Evolutionary conservation across 2,888 invertebrate species (phyloP), one percentile per base, ranked within the genome.

Genomic region (Apotomis betuletana): DNA sequence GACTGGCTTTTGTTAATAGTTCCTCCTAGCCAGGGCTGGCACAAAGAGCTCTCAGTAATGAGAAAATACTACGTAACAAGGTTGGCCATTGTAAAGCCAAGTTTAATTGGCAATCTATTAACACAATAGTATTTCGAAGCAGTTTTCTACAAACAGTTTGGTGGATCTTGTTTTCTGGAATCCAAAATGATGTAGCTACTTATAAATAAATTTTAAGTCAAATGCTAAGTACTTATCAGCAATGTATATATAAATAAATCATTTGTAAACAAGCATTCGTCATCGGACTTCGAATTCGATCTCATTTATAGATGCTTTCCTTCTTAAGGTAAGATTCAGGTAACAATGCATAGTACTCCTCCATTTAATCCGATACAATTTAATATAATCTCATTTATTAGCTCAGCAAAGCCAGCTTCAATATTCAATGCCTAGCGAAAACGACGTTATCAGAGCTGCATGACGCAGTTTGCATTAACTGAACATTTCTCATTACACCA

Each of bases 1-100:
- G 85, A 84, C 81, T 72, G 71, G 81, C 68, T 70, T 81, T 76
- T 65, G 78, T 75, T 72, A 76, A 77, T 77, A 80, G 77, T 82
- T 81, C 76, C 77, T 80, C 76, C 76, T 79, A 78, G 73, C 74
- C 61, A 82, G 81, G 80, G 80, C 72, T 81, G 79, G 74, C 73
- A 74, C 69, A 67, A 61, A 69, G 44, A 60, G 59, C 70, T 64
- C 67, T 59, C 62, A 13, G 58, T 62, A 64, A 64, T 64, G 71
- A 67, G 71, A 67, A 72, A 65, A 65, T 55, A 67, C 57, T 67
- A 71, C 67, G 67, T 57, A 71, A 67, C 70, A 55, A 44, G 51
- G 67, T 55, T 44, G 60, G 67, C 41, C 61, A 52, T 55, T 52
- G 55, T 60, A 61, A 57, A 67, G 55, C 67, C 57, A 71, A 71